Conservation (phyloP, 2,113 vertebrate species). For the Atherinomorus stipes region DNA sequence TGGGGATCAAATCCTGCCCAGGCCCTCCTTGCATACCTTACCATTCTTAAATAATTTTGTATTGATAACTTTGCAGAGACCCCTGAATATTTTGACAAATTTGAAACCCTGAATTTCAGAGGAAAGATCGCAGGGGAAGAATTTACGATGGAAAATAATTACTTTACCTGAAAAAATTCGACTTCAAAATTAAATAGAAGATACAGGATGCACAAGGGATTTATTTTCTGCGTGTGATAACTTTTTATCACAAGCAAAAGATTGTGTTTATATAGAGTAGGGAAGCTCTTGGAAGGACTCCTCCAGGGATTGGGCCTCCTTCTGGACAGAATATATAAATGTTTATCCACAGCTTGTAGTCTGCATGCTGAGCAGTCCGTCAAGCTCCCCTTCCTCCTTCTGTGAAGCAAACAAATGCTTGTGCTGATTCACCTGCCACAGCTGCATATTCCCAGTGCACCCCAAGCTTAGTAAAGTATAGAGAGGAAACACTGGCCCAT, state of each 20-base stretch:
- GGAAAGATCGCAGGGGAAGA: too few species aligned
- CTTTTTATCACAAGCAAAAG: background rate
- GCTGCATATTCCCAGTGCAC: conserved; percentile 67
- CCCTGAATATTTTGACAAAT: too few species aligned
- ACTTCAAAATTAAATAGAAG: background rate
- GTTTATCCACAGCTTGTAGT: conserved; percentile 55
- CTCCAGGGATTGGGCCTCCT: conserved; percentile 53
- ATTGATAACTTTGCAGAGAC: too few species aligned
- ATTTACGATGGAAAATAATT: too few species aligned
- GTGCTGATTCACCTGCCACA: conserved; percentile 72
- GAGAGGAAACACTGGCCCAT: conserved; percentile 53
- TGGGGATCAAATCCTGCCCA: too few species aligned
- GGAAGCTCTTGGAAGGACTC: conserved; percentile 45
- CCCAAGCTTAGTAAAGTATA: conserved; percentile 54
- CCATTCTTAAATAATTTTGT: too few species aligned
- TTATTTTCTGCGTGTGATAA: background rate
- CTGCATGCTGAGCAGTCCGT: conserved; percentile 68
- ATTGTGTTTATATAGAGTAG: background rate
- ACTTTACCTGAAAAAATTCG: too few species aligned
- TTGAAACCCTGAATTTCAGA: too few species aligned
- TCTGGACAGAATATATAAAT: conserved; percentile 70
- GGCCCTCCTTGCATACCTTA: too few species aligned
- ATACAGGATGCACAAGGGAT: background rate
- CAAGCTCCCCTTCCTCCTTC: conserved; percentile 54
- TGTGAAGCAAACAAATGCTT: conserved; percentile 70